phyloP scores from a whole-genome alignment of 2,797 vertebrate genomes.

The Scleropages formosus region DNA sequence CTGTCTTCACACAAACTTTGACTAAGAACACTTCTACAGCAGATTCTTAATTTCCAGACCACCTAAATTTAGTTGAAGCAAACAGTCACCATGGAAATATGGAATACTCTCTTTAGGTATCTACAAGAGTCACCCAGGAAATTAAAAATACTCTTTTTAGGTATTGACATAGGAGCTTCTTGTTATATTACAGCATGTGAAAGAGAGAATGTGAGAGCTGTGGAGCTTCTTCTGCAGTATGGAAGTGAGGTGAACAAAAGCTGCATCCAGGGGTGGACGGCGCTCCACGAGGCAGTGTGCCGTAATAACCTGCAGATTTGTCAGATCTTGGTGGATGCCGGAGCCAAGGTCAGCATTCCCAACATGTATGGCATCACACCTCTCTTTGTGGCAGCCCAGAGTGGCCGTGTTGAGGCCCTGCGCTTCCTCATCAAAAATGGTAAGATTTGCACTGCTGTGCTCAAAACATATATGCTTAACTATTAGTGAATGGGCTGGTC shows the following conservation, averaged over 20 bases:
- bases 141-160: too few relatives aligned
- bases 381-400: slow-evolving; percentile 80
- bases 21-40: too few relatives aligned
- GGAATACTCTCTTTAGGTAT: too few relatives aligned
- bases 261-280: slow-evolving; percentile 73
- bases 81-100: too few relatives aligned
- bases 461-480: too few relatives aligned
- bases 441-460: slow-evolving; percentile 48
- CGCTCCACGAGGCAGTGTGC: slow-evolving; percentile 78
- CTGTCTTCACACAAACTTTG: too few relatives aligned
- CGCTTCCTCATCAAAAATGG: slow-evolving; percentile 73
- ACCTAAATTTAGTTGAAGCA: too few relatives aligned
- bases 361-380: slow-evolving; percentile 79
- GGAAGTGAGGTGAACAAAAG: slow-evolving; percentile 74
- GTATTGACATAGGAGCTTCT: not conserved
- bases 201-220: slow-evolving; percentile 63
- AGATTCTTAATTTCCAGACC: too few relatives aligned
- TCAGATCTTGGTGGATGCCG: slow-evolving; percentile 70
- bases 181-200: slow-evolving; percentile 59
- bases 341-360: slow-evolving; percentile 69
- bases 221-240: slow-evolving; percentile 68
- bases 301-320: slow-evolving; percentile 73
- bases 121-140: too few relatives aligned
- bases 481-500: not conserved
- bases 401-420: slow-evolving; percentile 70